Conservation (phyloP, 2,113 vertebrate genomes). For the Heterotilapia buettikoferi region DNA sequence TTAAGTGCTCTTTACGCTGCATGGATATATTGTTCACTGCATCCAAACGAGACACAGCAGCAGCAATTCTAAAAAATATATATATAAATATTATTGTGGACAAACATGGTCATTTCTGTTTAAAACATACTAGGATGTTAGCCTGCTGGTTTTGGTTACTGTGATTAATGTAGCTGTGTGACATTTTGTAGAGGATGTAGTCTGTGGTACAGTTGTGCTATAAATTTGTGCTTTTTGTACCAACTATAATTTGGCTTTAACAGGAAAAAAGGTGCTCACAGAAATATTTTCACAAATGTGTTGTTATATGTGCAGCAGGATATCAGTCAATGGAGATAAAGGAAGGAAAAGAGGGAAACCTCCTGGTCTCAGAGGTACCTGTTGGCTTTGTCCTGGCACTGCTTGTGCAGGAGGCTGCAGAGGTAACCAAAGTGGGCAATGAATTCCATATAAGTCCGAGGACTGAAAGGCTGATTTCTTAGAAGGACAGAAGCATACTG, state of each 20-base stretch:
- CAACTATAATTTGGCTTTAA: not conserved
- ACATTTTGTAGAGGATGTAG: not conserved
- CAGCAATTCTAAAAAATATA: constrained; percentile 36
- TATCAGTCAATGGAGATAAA: not conserved
- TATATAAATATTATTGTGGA: not conserved
- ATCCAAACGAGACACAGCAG: constrained; percentile 40
- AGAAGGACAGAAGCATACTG: constrained; percentile 62
- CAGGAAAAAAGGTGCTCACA: not conserved
- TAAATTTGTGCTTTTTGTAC: not conserved
- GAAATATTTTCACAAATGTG: not conserved
- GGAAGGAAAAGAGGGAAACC: not conserved
- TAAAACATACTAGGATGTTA: not conserved
- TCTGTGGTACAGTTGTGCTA: not conserved
- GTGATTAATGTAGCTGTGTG: not conserved
- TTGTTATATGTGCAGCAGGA: not conserved
- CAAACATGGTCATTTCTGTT: not conserved
- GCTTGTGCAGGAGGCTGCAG: constrained; percentile 29
- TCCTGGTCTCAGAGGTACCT: constrained; percentile 44
- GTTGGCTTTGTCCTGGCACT: constrained; percentile 10
- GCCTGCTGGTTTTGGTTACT: not conserved
- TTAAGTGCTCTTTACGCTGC: constrained; percentile 17
- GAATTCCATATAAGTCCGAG: constrained; percentile 71
- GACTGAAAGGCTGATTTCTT: constrained; percentile 61
- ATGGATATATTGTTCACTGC: constrained; percentile 27
- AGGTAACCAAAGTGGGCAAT: constrained; percentile 63